These are phyloP conservation scores for Siderastrea siderea DNA, from an alignment of 92 coral and sea anemone species.

Conservation along the genomic window DNA sequence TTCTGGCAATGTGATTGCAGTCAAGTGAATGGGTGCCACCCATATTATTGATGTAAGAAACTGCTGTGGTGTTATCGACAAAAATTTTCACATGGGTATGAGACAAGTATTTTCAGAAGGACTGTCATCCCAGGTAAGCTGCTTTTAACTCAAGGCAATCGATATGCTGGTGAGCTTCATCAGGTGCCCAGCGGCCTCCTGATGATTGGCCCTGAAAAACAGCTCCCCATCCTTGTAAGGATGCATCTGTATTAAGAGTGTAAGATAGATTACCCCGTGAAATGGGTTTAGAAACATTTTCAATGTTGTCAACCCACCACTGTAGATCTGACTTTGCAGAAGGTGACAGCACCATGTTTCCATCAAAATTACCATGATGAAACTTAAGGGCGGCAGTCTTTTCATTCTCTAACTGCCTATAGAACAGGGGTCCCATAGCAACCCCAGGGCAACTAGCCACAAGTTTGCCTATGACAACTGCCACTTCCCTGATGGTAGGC, in stretches of 20 bases:
- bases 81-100: constrained; percentile 34
- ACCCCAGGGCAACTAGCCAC: constrained; percentile 9
- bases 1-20: constrained; percentile 42
- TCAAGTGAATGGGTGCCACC: constrained; percentile 65
- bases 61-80: constrained; percentile 65
- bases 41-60: constrained; percentile 60
- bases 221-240: constrained; percentile 53
- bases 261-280: constrained; percentile 23
- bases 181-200: constrained; percentile 37
- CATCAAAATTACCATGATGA: background rate
- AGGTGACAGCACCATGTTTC: too few relatives aligned
- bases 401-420: constrained; percentile 32
- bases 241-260: constrained; percentile 59
- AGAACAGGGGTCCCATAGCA: constrained; percentile 22
- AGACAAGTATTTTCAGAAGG: constrained; percentile 15
- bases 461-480: constrained; percentile 26
- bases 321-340: background rate
- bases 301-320: constrained; percentile 45
- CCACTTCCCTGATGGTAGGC: constrained; percentile 61
- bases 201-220: constrained; percentile 23
- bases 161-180: constrained; percentile 32
- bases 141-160: constrained; percentile 69
- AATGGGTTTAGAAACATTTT: constrained; percentile 15
- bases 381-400: constrained; percentile 30
- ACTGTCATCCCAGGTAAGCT: constrained; percentile 34